phyloP scores from a whole-genome alignment of 2,888 invertebrate genomes.

The Acrocyrtus sp. region DNA sequence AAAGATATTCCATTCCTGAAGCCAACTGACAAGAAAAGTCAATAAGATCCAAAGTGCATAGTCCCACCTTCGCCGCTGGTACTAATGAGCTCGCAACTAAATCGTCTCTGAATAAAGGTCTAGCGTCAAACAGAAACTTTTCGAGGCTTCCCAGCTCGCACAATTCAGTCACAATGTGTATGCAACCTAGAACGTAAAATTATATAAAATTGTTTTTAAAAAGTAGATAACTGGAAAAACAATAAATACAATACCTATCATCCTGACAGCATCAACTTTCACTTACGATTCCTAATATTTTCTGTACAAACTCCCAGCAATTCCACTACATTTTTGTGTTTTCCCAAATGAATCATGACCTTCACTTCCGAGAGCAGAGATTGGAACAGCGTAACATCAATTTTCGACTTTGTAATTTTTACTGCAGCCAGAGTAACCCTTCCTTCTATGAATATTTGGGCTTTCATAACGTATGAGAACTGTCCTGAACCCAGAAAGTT shows the following conservation, averaged over 20 bases:
- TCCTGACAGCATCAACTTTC: neutral
- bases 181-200: neutral
- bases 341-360: slow-evolving; percentile 16
- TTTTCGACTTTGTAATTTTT: slow-evolving; percentile 12
- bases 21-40: neutral
- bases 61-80: neutral
- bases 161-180: neutral
- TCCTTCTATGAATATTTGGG: too few relatives aligned
- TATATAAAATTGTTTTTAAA: neutral
- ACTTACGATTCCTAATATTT: slow-evolving; percentile 3
- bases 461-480: too few relatives aligned
- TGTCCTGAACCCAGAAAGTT: too few relatives aligned
- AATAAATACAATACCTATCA: too few relatives aligned
- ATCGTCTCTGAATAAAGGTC: neutral
- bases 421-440: neutral
- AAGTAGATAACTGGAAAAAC: too few relatives aligned
- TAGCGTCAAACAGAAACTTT: neutral
- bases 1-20: neutral
- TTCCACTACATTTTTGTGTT: slow-evolving; percentile 14
- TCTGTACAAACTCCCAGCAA: slow-evolving; percentile 13
- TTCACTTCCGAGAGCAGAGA: slow-evolving; percentile 24
- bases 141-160: neutral
- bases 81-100: neutral
- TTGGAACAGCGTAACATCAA: slow-evolving; percentile 5
- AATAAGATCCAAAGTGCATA: neutral